Evolutionary conservation across 2,888 invertebrate genomes (phyloP).

Genomic region (Alviniconcha strummeri): DNA sequence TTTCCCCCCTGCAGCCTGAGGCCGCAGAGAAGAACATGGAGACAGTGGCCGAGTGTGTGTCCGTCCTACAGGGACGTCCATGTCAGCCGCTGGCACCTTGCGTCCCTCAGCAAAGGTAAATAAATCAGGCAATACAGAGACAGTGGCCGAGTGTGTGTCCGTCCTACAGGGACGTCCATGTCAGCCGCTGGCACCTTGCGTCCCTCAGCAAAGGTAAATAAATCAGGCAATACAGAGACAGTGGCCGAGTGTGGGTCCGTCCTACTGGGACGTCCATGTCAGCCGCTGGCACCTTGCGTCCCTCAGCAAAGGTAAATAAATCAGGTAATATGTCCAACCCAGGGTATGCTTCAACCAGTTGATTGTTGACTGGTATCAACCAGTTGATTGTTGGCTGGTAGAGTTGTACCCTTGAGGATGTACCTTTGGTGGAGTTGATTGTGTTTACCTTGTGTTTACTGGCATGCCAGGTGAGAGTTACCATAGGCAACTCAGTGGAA

Average conservation of each 20-base stretch:
- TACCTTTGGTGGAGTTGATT: neutral
- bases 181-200: constrained; percentile 5
- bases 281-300: constrained; percentile 4
- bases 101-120: constrained; percentile 14
- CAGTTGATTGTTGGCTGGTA: too few species aligned
- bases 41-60: constrained; percentile 21
- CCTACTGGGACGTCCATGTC: constrained; percentile 2
- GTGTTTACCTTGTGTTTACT: neutral
- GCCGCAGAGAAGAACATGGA: neutral
- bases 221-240: neutral
- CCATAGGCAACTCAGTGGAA: neutral
- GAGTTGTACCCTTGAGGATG: neutral
- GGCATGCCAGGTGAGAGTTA: neutral
- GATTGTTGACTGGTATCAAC: neutral
- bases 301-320: constrained; percentile 16
- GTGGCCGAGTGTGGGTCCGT: constrained; percentile 23
- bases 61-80: constrained; percentile 3
- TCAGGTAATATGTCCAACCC: too few species aligned
- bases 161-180: constrained; percentile 5
- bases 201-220: constrained; percentile 15
- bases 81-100: constrained; percentile 13
- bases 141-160: constrained; percentile 23
- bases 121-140: neutral
- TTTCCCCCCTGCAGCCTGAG: neutral
- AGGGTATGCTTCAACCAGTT: too few species aligned